These are phyloP conservation scores for Hypomecis atomaria DNA, from an alignment of 2,888 invertebrate species.

Conservation along the genomic window DNA sequence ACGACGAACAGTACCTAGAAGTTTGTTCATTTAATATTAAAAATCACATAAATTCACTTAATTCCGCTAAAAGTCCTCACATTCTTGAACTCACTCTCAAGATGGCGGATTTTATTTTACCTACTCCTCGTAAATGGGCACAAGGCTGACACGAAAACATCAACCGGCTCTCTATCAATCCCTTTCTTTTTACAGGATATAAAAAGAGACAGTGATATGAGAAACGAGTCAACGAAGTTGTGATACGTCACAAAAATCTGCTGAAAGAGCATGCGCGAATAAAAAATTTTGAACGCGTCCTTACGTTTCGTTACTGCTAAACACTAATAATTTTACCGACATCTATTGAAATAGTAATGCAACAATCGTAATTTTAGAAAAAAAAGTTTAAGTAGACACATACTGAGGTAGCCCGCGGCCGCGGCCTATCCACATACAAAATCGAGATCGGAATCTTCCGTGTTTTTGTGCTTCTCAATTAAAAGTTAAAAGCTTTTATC, in stretches of 20 bases:
- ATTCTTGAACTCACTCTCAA: conserved; percentile 87
- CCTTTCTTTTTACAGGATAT: conserved; percentile 68
- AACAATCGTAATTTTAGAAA: neutral
- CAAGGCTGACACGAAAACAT: conserved; percentile 86
- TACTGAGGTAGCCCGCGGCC: too few species aligned
- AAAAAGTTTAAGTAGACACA: too few species aligned
- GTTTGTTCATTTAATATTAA: conserved; percentile 77
- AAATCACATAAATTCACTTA: conserved; percentile 78
- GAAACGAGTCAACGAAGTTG: conserved; percentile 70
- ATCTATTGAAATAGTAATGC: neutral
- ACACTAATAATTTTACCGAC: neutral
- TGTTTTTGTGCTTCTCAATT: too few species aligned
- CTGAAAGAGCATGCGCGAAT: conserved; percentile 78
- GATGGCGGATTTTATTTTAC: conserved; percentile 86
- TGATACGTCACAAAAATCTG: conserved; percentile 75
- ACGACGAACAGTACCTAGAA: conserved; percentile 63
- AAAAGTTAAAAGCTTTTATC: too few species aligned
- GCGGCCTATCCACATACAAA: too few species aligned
- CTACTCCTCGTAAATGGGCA: conserved; percentile 84
- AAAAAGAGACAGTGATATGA: conserved; percentile 75
- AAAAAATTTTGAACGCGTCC: conserved; percentile 67
- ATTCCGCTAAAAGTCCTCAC: conserved; percentile 81
- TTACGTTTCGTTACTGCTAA: conserved; percentile 49
- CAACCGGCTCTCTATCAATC: conserved; percentile 81
- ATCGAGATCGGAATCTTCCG: too few species aligned